These are phyloP conservation scores for Aethina tumida DNA, from an alignment of 1,140 invertebrate species.

Conservation along the genomic window DNA sequence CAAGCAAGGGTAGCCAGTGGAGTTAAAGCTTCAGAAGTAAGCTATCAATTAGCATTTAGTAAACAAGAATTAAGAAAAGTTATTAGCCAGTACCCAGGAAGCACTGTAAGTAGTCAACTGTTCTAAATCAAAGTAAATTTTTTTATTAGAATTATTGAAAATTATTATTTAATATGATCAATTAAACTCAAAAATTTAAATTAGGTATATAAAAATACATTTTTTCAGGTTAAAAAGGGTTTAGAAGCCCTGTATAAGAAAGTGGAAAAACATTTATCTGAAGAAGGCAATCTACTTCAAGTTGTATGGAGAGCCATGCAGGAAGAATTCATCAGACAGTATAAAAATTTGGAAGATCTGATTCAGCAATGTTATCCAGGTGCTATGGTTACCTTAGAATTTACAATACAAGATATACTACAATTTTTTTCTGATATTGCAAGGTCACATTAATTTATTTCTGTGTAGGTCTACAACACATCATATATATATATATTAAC, in stretches of 20 bases:
- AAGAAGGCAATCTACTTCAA: slow-evolving; percentile 90
- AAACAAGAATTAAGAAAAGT: slow-evolving; percentile 94
- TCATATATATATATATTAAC: too few relatives aligned
- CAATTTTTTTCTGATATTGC: slow-evolving; percentile 98
- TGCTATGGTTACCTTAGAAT: slow-evolving; percentile 88
- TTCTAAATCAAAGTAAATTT: neutral
- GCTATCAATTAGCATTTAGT: slow-evolving; percentile 95
- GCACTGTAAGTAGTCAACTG: slow-evolving; percentile 46
- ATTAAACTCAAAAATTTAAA: too few relatives aligned
- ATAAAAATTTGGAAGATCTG: slow-evolving; percentile 86
- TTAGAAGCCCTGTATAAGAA: slow-evolving; percentile 92
- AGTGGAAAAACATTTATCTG: slow-evolving; percentile 93
- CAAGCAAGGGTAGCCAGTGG: slow-evolving; percentile 83
- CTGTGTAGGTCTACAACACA: too few relatives aligned
- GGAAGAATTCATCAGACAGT: slow-evolving; percentile 96
- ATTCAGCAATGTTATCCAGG: slow-evolving; percentile 95
- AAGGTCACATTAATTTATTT: slow-evolving; percentile 76
- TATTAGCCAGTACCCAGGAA: slow-evolving; percentile 89
- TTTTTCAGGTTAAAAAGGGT: slow-evolving; percentile 76
- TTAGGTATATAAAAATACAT: slow-evolving; percentile 2
- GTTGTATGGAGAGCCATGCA: slow-evolving; percentile 99
- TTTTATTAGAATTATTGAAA: too few relatives aligned
- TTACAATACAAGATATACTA: slow-evolving; percentile 93
- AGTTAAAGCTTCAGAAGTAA: slow-evolving; percentile 94
- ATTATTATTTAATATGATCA: too few relatives aligned